Evolutionary conservation across 2,888 invertebrate genomes (phyloP).

Genomic region (Thereva nobilitata): DNA sequence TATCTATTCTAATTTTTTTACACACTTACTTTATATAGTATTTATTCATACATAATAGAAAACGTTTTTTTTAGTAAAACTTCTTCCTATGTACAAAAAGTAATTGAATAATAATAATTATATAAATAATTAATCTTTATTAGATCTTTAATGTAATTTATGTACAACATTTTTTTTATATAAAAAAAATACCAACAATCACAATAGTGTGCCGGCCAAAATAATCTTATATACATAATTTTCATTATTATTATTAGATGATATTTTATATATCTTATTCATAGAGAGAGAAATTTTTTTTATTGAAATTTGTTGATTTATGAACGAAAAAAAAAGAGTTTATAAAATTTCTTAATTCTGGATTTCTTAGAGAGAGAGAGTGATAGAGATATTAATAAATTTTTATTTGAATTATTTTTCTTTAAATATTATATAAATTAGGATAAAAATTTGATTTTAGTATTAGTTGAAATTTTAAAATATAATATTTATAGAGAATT

Average conservation of each 20-base stretch:
- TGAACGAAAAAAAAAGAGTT: not conserved
- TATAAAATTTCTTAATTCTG: not conserved
- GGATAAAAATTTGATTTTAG: too few relatives aligned
- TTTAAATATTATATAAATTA: too few relatives aligned
- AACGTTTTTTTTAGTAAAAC: constrained; percentile 9
- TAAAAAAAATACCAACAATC: constrained; percentile 16
- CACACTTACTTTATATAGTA: not conserved
- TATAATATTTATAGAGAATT: too few relatives aligned
- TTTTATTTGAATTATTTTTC: too few relatives aligned
- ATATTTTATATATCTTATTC: constrained; percentile 20
- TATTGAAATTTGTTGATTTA: not conserved
- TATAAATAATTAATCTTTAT: constrained; percentile 21
- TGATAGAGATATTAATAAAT: not conserved
- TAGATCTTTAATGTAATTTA: too few relatives aligned
- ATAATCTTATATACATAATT: not conserved
- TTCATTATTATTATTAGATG: not conserved
- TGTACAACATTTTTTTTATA: too few relatives aligned
- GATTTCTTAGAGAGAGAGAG: not conserved
- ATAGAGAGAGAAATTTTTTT: constrained; percentile 1
- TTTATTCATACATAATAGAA: constrained; percentile 30
- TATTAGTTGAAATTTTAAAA: too few relatives aligned
- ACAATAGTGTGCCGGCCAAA: constrained; percentile 41
- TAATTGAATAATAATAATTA: constrained; percentile 33
- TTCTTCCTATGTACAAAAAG: constrained; percentile 31
- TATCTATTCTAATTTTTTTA: constrained; percentile 21